These are phyloP conservation scores for Aphidius gifuensis DNA, from an alignment of 1,140 invertebrate species.

Conservation along the genomic window DNA sequence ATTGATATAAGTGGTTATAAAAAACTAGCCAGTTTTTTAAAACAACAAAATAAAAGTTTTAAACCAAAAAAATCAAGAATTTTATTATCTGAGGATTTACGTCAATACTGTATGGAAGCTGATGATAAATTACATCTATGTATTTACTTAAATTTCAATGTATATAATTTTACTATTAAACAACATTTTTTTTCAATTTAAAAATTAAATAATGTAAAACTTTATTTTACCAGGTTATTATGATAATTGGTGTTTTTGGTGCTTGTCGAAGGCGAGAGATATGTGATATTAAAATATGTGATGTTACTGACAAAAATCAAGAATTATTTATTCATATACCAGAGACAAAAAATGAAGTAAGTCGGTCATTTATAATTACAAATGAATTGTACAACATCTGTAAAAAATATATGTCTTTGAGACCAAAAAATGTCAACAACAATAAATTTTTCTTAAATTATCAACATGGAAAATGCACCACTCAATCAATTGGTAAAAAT, in stretches of 20 bases:
- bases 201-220: background rate
- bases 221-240: conserved; percentile 19
- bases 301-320: background rate
- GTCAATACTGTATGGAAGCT: background rate
- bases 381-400: conserved; percentile 20
- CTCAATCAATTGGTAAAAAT: conserved; percentile 28
- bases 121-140: background rate
- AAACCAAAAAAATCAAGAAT: background rate
- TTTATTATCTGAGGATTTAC: background rate
- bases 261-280: conserved; percentile 15
- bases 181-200: background rate
- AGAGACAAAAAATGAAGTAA: conserved; percentile 18
- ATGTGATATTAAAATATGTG: conserved; percentile 3
- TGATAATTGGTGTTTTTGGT: conserved; percentile 15
- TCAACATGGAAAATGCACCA: conserved; percentile 11
- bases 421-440: conserved; percentile 20
- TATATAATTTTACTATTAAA: background rate
- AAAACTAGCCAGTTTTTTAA: background rate
- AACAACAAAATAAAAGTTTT: background rate
- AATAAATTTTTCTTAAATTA: conserved; percentile 26
- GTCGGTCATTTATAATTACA: conserved; percentile 16
- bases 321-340: conserved; percentile 4
- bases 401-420: conserved; percentile 23
- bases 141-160: background rate
- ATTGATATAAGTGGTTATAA: background rate